Percentiles rank a stretch among this genome's conserved stretches.
phyloP scores from a whole-genome alignment of 1,140 invertebrate species.

The Cephus cinctus region DNA sequence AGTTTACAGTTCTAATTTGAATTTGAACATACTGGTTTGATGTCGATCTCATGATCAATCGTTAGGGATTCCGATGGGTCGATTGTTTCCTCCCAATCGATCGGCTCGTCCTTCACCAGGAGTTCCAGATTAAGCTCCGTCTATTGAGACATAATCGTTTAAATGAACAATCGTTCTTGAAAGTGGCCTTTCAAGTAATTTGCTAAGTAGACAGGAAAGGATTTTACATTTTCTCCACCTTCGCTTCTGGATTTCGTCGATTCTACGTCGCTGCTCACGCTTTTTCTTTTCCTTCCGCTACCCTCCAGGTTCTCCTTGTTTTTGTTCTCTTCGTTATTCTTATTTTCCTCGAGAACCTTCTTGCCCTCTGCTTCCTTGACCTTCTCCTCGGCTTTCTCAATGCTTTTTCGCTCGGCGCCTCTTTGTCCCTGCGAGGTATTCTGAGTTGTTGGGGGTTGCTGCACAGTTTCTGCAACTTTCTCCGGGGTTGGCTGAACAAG shows the following conservation, averaged over 20 bases:
- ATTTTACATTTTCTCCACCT: conserved; percentile 43
- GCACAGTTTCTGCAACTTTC: conserved; percentile 31
- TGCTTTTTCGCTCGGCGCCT: conserved; percentile 35
- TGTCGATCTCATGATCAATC: conserved; percentile 56
- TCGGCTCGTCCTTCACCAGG: conserved; percentile 67
- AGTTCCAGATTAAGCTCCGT: conserved; percentile 54
- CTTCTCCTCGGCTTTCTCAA: conserved; percentile 34
- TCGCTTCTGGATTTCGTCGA: conserved; percentile 49
- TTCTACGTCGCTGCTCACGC: conserved; percentile 39
- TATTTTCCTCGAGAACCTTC: conserved; percentile 34
- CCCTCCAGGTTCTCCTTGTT: conserved; percentile 47
- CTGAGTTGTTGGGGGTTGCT: conserved; percentile 19
- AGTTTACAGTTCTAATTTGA: background rate
- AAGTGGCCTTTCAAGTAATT: background rate
- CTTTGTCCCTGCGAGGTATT: conserved; percentile 10
- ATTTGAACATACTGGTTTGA: conserved; percentile 53
- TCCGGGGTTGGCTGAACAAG: conserved; percentile 45
- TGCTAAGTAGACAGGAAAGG: background rate
- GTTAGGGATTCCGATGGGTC: conserved; percentile 53
- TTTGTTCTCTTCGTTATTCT: conserved; percentile 44
- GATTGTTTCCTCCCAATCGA: conserved; percentile 64
- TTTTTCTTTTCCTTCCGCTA: conserved; percentile 44
- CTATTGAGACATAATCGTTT: conserved; percentile 27
- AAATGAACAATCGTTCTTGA: background rate
- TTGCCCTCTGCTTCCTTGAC: conserved; percentile 30